Base-by-base conservation (phyloP, 2,113 vertebrate genomes). In the Tupaia chinensis region DNA sequence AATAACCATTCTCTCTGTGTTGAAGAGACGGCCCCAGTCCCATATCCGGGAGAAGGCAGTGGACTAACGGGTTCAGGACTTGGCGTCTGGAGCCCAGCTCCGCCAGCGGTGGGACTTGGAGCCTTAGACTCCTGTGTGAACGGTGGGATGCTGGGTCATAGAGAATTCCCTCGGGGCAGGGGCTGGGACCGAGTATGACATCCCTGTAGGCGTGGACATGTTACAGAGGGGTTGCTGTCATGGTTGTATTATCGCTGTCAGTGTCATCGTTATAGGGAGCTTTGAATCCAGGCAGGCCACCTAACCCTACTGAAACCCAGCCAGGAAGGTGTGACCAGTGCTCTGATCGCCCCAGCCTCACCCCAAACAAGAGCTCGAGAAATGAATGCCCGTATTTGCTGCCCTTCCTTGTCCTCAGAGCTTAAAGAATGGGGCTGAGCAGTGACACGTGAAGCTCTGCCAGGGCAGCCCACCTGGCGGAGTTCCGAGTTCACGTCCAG, bases 281-380 rank as follows among this genome's bases (percentile, higher is more conserved):
- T 77, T 53, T 10, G 69, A 72, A 34, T 15, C 54, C 22, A 23
- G 44, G 65, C 56, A 19, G 29, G 60, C n/a, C 27, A 27, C 23
- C 27, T 32, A 29, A 9, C 22, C 69, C 76, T 27, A 58, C 69
- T 5, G 23, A 91, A 79, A 87, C 14, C 44, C 2, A 13, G 66
- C 60, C 56, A 2, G 23, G 60, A 54, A 22, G 15, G 34, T 27
- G 17, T 27, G 58, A 69, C 19, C 70, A 17, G 11, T 73, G 32
- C 29, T 22, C 77, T 25, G 1, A 15, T 27, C n/a, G 69, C 56
- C 60, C 54, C n/a, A 14, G 58, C 89, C 89, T 22, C 32, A 22
- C 79, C 73, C 89, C 78, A 91, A 63, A 53, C 4, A 73, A 63
- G 86, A 88, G 58, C 16, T 65, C 73, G 84, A 65, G 86, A 87